These are phyloP conservation scores for Pyrgilauda ruficollis DNA, from an alignment of 2,113 vertebrate genomes.

Conservation along the genomic window DNA sequence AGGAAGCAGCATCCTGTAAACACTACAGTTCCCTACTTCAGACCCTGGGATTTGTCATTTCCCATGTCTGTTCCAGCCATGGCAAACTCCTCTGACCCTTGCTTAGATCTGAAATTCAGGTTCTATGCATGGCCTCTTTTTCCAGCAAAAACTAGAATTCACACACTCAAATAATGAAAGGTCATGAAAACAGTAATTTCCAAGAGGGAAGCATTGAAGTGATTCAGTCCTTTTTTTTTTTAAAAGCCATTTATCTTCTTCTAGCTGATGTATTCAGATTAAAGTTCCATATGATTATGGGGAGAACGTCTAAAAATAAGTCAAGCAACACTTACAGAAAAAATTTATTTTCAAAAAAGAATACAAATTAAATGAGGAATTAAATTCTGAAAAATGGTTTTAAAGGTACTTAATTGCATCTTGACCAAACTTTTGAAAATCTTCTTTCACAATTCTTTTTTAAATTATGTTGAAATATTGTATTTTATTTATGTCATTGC, in stretches of 20 bases:
- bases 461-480: background rate
- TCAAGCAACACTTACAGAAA: background rate
- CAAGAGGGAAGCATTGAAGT: background rate
- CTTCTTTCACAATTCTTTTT: background rate
- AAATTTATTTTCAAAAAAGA: slow-evolving; percentile 10
- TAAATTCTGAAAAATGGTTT: background rate
- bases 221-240: background rate
- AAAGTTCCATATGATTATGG: background rate
- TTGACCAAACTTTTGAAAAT: background rate
- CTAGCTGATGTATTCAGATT: background rate
- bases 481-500: background rate
- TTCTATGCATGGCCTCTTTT: background rate
- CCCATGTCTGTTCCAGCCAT: background rate
- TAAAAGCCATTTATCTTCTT: background rate
- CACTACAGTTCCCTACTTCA: background rate
- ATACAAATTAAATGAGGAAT: background rate
- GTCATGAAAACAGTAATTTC: background rate
- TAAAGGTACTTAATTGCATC: background rate
- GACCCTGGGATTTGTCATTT: slow-evolving; percentile 12
- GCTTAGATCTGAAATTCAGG: background rate
- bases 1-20: slow-evolving; percentile 39
- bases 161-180: background rate
- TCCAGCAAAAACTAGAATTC: background rate
- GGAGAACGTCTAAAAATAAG: background rate
- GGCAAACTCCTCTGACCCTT: background rate